Percentiles rank a stretch among this genome's conserved stretches.
These are phyloP conservation scores for Drosophila kanekoi DNA, from an alignment of 2,888 invertebrate genomes.

Conservation along the genomic window DNA sequence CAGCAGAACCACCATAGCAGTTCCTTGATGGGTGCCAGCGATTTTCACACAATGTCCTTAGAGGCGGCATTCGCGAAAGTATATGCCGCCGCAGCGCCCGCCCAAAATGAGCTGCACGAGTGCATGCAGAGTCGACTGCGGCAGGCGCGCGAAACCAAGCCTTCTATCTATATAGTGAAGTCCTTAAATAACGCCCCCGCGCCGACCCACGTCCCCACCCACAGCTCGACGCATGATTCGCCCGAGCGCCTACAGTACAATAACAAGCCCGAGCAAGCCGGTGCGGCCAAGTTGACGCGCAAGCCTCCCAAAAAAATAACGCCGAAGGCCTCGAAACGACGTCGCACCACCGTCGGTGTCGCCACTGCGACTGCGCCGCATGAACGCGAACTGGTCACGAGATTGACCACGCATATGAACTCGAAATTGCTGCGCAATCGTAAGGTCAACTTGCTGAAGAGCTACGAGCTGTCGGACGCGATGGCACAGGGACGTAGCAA, in stretches of 20 bases:
- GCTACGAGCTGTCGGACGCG: conserved; percentile 51
- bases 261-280: conserved; percentile 3
- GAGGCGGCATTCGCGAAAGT: conserved; percentile 63
- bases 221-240: not conserved
- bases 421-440: conserved; percentile 79
- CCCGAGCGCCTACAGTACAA: conserved; percentile 9
- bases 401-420: conserved; percentile 66
- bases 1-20: not conserved
- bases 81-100: conserved; percentile 62
- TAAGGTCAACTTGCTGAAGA: conserved; percentile 72
- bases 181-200: conserved; percentile 49
- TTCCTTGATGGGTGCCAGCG: not conserved
- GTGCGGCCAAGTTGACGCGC: not conserved
- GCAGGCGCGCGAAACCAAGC: conserved; percentile 78
- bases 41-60: conserved; percentile 21
- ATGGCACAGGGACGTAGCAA: conserved; percentile 33
- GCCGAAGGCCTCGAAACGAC: conserved; percentile 34
- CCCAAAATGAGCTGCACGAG: conserved; percentile 45
- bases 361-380: not conserved
- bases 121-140: conserved; percentile 71
- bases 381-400: conserved; percentile 66
- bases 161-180: conserved; percentile 82
- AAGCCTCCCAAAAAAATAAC: conserved; percentile 29
- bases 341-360: conserved; percentile 36
- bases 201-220: not conserved